These are phyloP conservation scores for Orchesella flavescens DNA, from an alignment of 2,888 invertebrate genomes.

Conservation along the genomic window DNA sequence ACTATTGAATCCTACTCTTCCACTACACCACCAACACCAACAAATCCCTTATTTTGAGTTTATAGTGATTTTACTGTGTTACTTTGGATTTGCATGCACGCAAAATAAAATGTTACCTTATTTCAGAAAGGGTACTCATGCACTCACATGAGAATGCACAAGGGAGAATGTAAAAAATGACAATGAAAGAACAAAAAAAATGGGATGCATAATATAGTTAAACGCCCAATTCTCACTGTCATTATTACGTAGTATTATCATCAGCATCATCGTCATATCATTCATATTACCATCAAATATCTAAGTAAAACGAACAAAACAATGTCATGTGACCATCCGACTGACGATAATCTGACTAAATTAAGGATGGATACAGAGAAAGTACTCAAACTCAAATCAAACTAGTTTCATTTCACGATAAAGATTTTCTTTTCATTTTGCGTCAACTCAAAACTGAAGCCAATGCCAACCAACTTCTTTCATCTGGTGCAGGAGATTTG, in stretches of 20 bases:
- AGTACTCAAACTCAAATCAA: neutral
- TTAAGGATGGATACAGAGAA: neutral
- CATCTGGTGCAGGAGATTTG: neutral
- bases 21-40: neutral
- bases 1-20: neutral
- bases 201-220: conserved; percentile 7
- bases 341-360: no score
- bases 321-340: no score
- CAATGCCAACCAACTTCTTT: neutral
- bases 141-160: neutral
- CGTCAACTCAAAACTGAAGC: neutral
- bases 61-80: neutral
- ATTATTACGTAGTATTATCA: conserved; percentile 12
- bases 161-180: neutral
- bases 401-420: neutral
- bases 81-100: neutral
- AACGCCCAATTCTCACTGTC: neutral
- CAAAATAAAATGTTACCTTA: neutral
- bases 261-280: neutral
- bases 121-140: no score
- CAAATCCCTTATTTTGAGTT: no score
- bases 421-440: neutral
- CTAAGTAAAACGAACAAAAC: no score
- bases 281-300: no score
- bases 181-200: neutral